Evolutionary conservation across 2,797 vertebrate species (phyloP), one percentile per base, ranked within the genome.

Genomic region (Lithobates pipiens): DNA sequence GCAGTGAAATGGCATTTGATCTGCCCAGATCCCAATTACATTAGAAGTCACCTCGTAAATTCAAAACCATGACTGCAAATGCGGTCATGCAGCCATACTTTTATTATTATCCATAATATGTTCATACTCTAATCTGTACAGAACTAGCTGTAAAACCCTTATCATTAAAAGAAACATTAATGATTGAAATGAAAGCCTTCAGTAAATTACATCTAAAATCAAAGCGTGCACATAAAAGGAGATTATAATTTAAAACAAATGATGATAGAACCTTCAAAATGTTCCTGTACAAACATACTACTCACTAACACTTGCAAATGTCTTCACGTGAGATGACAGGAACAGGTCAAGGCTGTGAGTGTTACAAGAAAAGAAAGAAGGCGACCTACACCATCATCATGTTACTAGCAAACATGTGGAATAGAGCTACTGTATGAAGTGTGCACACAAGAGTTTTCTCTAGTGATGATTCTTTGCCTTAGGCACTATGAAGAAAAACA

Each of bases 401-500:
- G 29, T 69, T 57, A 72, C 29, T 3, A 39, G 21, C 46, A 80
- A 80, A 63, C 69, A 27, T 16, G 0, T 27, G 0, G 9, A 81
- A 71, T 73, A 72, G 32, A 61, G 44, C 27, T 39, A 32, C 32
- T 25, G 39, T 73, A 71, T 39, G n/a, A 32, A n/a, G 32, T 32
- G 44, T 32, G 36, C 18, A 72, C 18, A 72, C 68, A 61, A 80
- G 71, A 34, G 29, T 54, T 80, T 80, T 80, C 44, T 80, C 67
- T 80, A 80, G 57, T 70, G 42, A 27, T 63, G 50, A 39, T 71
- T 63, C 29, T 3, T 32, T 73, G 50, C 69, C 69, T 81, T 25
- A 11, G 46, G 68, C 79, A 80, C 23, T 80, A 39, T 72, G 57
- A 57, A 71, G 67, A 73, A 81, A 61, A 72, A 72, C 34, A 29